Conservation (phyloP, 2,113 vertebrate species). For the Tragelaphus scriptus region DNA sequence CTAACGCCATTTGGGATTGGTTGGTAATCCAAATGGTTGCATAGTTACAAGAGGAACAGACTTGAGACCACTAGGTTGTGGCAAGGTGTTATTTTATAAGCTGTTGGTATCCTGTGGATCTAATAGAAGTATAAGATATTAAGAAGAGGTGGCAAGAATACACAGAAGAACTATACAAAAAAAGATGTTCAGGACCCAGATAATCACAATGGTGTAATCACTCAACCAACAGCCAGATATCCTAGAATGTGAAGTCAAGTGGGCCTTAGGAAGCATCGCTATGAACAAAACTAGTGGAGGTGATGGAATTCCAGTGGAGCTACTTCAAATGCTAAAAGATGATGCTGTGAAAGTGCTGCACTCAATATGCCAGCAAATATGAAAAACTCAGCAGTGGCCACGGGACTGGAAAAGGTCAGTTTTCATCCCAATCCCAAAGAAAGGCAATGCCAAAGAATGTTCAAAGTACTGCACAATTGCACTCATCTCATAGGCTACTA, state of each 20-base stretch:
- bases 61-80: not conserved
- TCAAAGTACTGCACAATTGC: not conserved
- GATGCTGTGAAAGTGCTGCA: not conserved
- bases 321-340: not conserved
- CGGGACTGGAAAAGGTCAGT: not conserved
- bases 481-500: not conserved
- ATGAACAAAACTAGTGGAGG: not conserved
- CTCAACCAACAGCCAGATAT: not conserved
- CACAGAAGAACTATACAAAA: not conserved
- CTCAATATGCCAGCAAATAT: not conserved
- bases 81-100: not conserved
- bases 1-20: not conserved
- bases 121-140: not conserved
- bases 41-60: not conserved
- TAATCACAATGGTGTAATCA: not conserved
- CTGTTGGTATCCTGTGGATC: not conserved
- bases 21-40: not conserved
- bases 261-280: not conserved
- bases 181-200: not conserved
- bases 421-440: not conserved
- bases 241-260: not conserved
- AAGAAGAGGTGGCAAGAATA: not conserved
- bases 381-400: not conserved
- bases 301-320: not conserved
- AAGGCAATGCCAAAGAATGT: not conserved